Evolutionary conservation across 2,888 invertebrate species (phyloP).

Genomic region (Cephonodes hylas): DNA sequence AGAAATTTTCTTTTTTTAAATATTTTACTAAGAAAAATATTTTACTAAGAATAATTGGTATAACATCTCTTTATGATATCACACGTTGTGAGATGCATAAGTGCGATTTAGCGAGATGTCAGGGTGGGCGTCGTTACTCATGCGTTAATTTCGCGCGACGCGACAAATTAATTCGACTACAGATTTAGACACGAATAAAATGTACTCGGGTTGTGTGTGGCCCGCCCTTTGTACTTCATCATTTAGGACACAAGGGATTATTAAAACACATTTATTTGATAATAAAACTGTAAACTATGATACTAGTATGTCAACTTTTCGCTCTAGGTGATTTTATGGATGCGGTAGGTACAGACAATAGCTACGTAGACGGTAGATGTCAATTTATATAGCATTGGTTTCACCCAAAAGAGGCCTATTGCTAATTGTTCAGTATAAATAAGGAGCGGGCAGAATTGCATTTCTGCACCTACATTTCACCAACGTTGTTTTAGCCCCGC

Average conservation of each 20-base stretch:
- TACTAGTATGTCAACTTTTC: not conserved
- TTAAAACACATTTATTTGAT: not conserved
- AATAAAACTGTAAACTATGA: not conserved
- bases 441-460: no score
- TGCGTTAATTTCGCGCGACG: constrained; percentile 73
- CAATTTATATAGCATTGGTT: no score
- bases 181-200: constrained; percentile 65
- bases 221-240: constrained; percentile 5
- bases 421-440: no score
- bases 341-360: no score
- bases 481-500: no score
- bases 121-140: constrained; percentile 68
- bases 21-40: no score
- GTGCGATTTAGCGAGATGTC: constrained; percentile 74
- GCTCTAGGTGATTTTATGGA: no score
- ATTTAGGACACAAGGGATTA: not conserved
- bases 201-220: constrained; percentile 20
- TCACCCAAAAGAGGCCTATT: no score
- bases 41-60: constrained; percentile 9
- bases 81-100: constrained; percentile 52
- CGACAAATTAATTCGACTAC: constrained; percentile 73
- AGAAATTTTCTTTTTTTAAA: no score
- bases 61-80: constrained; percentile 39
- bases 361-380: no score
- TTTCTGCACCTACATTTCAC: no score